These are phyloP conservation scores for Eubasilissa splendida DNA, from an alignment of 2,888 invertebrate genomes.

Conservation along the genomic window DNA sequence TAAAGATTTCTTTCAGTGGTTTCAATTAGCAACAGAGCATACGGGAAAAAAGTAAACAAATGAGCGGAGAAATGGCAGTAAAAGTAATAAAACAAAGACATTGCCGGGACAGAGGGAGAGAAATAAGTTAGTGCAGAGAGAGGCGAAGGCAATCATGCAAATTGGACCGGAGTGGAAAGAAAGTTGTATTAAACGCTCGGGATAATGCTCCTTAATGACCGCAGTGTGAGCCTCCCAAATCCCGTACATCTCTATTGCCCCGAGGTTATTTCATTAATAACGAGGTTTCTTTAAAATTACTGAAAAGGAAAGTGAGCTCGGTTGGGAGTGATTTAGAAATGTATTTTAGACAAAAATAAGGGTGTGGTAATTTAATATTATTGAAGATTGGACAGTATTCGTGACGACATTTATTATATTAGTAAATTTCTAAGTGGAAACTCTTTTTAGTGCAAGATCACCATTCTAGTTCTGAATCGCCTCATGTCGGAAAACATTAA, in stretches of 20 bases:
- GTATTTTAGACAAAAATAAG: background rate
- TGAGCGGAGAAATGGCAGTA: slow-evolving; percentile 21
- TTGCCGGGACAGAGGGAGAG: background rate
- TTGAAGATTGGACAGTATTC: too few relatives aligned
- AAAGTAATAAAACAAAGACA: slow-evolving; percentile 32
- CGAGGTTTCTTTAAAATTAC: slow-evolving; percentile 32
- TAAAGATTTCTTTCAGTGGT: background rate
- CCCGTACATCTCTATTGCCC: slow-evolving; percentile 47
- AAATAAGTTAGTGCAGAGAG: slow-evolving; percentile 60
- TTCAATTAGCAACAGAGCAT: background rate
- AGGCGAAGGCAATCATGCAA: slow-evolving; percentile 75
- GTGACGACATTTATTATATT: too few relatives aligned
- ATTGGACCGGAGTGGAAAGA: slow-evolving; percentile 66
- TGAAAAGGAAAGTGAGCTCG: background rate
- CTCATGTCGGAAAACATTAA: too few relatives aligned
- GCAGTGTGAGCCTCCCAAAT: slow-evolving; percentile 60
- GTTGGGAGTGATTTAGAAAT: background rate
- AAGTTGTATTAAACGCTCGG: slow-evolving; percentile 72
- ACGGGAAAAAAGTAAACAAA: background rate
- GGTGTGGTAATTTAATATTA: background rate
- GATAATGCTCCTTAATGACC: slow-evolving; percentile 74
- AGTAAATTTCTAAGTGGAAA: too few relatives aligned
- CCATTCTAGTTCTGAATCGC: too few relatives aligned
- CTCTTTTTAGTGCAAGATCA: too few relatives aligned
- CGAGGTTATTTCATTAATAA: slow-evolving; percentile 47